Conservation (phyloP, 2,888 invertebrate species). For the Heteromyza rotundicornis region DNA sequence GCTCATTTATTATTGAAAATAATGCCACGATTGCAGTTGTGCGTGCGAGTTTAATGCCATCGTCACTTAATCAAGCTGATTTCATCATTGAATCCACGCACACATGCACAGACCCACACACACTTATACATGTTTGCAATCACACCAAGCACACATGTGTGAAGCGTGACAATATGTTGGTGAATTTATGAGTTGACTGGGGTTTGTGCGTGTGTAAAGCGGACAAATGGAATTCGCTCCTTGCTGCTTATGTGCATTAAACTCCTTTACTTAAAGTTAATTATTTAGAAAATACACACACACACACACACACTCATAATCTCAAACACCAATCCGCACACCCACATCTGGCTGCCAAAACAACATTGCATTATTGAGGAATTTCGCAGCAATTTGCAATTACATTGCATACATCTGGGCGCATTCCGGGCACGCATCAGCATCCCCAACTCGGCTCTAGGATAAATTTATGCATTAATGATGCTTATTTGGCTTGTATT, state of each 20-base stretch:
- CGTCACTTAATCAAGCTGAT: slow-evolving; percentile 21
- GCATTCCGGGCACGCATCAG: neutral
- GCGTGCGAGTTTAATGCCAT: slow-evolving; percentile 10
- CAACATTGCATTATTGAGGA: neutral
- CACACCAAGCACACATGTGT: neutral
- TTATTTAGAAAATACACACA: neutral
- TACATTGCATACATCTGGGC: neutral
- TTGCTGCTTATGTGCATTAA: slow-evolving; percentile 11
- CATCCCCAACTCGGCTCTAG: neutral
- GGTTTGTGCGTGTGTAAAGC: too few species aligned
- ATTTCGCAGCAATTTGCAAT: neutral
- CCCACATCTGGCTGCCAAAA: neutral
- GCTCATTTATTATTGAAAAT: slow-evolving; percentile 18
- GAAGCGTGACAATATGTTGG: neutral
- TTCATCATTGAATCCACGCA: slow-evolving; percentile 11
- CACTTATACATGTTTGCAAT: neutral
- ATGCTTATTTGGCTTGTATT: neutral
- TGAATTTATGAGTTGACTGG: slow-evolving; percentile 18
- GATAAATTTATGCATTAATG: neutral
- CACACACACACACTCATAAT: neutral
- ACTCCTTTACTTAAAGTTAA: neutral
- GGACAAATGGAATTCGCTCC: too few species aligned
- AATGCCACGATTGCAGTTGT: slow-evolving; percentile 17
- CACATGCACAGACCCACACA: neutral
- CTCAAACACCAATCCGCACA: neutral